Percentiles rank a stretch among this genome's conserved stretches.
These are phyloP conservation scores for Tiliacea citrago DNA, from an alignment of 2,888 invertebrate species.

Conservation along the genomic window DNA sequence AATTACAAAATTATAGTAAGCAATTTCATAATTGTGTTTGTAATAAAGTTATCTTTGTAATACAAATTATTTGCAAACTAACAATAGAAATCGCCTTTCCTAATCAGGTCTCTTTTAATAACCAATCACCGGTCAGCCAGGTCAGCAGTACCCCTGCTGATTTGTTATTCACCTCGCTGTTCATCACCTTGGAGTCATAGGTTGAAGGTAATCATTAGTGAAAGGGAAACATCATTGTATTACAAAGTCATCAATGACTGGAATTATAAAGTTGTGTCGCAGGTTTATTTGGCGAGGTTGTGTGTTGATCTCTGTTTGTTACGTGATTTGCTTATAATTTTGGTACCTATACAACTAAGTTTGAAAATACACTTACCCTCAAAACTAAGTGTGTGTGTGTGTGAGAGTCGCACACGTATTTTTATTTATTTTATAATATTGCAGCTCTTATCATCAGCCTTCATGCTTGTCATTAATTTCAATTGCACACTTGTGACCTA, in stretches of 20 bases:
- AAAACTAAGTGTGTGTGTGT: too few species aligned
- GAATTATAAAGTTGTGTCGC: constrained; percentile 3
- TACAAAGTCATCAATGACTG: constrained; percentile 52
- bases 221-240: constrained; percentile 73
- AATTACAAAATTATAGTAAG: background rate
- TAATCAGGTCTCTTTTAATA: constrained; percentile 41
- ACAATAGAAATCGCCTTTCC: constrained; percentile 38
- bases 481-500: background rate
- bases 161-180: constrained; percentile 66
- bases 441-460: background rate
- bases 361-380: background rate
- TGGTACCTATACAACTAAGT: background rate
- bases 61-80: constrained; percentile 28
- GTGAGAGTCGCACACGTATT: too few species aligned
- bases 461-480: background rate
- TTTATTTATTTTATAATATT: too few species aligned
- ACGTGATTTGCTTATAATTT: too few species aligned
- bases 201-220: constrained; percentile 74
- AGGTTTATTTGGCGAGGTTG: constrained; percentile 21
- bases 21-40: constrained; percentile 13
- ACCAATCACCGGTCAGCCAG: constrained; percentile 47
- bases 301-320: background rate
- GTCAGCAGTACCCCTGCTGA: constrained; percentile 63
- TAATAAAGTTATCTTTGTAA: constrained; percentile 10
- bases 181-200: constrained; percentile 67